Evolutionary conservation across 2,888 invertebrate genomes (phyloP).

Genomic region (Galeruca laticollis): DNA sequence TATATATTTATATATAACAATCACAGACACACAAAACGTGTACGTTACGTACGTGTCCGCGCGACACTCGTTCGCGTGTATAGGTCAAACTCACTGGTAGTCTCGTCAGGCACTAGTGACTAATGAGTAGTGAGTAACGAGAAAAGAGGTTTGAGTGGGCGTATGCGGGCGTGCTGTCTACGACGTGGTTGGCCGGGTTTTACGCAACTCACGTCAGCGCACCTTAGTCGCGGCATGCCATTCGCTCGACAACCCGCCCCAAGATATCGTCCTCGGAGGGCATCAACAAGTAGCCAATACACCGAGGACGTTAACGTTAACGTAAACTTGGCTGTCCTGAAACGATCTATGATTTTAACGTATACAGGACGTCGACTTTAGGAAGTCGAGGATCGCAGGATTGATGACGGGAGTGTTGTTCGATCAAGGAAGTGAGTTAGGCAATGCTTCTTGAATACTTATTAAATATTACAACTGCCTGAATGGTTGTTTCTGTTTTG

Average conservation of each 20-base stretch:
- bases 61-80: conserved; percentile 22
- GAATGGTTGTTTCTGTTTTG: conserved; percentile 22
- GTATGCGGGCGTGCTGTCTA: conserved; percentile 59
- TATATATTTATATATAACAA: conserved; percentile 36
- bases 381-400: conserved; percentile 27
- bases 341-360: conserved; percentile 37
- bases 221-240: conserved; percentile 60
- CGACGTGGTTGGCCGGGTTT: conserved; percentile 63
- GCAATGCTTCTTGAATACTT: conserved; percentile 28
- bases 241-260: conserved; percentile 63
- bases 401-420: conserved; percentile 29
- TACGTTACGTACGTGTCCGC: conserved; percentile 18
- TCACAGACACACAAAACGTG: conserved; percentile 29
- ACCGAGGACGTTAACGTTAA: conserved; percentile 44
- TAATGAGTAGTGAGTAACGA: conserved; percentile 59
- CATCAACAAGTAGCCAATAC: conserved; percentile 68
- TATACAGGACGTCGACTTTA: conserved; percentile 30
- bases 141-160: conserved; percentile 58
- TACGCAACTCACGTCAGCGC: conserved; percentile 62
- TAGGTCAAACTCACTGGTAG: conserved; percentile 22
- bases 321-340: conserved; percentile 26
- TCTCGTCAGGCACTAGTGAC: conserved; percentile 53
- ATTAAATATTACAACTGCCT: conserved; percentile 18
- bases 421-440: conserved; percentile 30
- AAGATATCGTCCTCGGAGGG: conserved; percentile 53